Conservation (phyloP, 2,797 vertebrate genomes). For the Catamblyrhynchus diadema region DNA sequence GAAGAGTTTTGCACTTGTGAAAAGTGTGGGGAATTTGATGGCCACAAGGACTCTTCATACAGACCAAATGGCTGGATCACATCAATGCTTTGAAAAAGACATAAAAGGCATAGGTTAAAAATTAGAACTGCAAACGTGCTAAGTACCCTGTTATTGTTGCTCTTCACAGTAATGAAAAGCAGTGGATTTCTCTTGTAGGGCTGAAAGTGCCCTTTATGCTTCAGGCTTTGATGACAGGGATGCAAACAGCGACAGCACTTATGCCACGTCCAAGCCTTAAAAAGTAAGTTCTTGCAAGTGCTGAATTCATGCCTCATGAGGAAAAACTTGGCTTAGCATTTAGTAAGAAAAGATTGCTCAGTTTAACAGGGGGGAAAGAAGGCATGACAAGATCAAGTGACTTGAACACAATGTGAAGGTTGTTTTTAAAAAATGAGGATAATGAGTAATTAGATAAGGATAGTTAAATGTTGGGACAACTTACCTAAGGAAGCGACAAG, state of each 20-base stretch:
- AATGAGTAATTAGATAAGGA: neutral
- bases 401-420: neutral
- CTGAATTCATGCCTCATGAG: neutral
- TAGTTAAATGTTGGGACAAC: neutral
- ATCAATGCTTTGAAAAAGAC: neutral
- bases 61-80: neutral
- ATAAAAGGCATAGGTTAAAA: neutral
- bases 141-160: neutral
- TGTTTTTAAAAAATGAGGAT: neutral
- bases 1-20: neutral
- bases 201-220: neutral
- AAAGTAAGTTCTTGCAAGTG: neutral
- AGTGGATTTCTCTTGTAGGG: neutral
- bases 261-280: neutral
- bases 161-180: neutral
- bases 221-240: neutral
- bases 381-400: fast-evolving
- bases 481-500: neutral
- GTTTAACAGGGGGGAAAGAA: neutral
- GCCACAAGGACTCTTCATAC: neutral
- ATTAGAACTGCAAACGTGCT: neutral
- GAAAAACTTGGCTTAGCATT: neutral
- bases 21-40: neutral
- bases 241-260: neutral
- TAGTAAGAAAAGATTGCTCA: neutral